Evolutionary conservation across 1,140 invertebrate genomes (phyloP).

Genomic region (Drosophila baimaii): DNA sequence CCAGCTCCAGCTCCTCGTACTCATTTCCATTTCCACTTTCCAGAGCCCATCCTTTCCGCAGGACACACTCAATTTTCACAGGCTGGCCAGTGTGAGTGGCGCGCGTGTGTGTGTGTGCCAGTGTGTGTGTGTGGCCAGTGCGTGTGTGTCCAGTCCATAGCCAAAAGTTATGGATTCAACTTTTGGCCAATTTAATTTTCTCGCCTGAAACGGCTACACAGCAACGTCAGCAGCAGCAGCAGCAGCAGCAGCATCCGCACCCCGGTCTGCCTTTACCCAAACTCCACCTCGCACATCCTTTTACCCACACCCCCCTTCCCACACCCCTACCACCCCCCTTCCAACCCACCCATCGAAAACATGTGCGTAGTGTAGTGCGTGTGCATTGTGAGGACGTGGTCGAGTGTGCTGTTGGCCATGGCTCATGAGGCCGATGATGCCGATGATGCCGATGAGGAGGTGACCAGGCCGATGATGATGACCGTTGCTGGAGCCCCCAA

Average conservation of each 20-base stretch:
- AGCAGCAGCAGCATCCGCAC: neutral
- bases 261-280: neutral
- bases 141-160: slow-evolving; percentile 72
- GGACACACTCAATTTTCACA: slow-evolving; percentile 78
- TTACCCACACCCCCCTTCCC: neutral
- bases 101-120: slow-evolving; percentile 35
- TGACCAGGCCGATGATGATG: slow-evolving; percentile 13
- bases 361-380: slow-evolving; percentile 40
- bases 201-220: slow-evolving; percentile 81
- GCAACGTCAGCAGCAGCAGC: slow-evolving; percentile 56
- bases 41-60: slow-evolving; percentile 22
- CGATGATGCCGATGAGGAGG: slow-evolving; percentile 21
- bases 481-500: neutral
- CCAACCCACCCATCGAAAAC: slow-evolving; percentile 7
- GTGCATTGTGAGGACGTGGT: slow-evolving; percentile 54
- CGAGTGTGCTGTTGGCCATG: slow-evolving; percentile 44
- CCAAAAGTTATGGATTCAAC: slow-evolving; percentile 84
- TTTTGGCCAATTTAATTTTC: slow-evolving; percentile 84
- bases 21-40: slow-evolving; percentile 39
- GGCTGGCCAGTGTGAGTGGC: slow-evolving; percentile 30
- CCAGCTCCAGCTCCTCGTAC: no score
- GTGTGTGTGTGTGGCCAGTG: slow-evolving; percentile 11
- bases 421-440: slow-evolving; percentile 29
- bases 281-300: neutral
- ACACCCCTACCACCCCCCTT: neutral